Base-by-base conservation (phyloP, 2,888 invertebrate species). In the Trichogramma dendrolimi region DNA sequence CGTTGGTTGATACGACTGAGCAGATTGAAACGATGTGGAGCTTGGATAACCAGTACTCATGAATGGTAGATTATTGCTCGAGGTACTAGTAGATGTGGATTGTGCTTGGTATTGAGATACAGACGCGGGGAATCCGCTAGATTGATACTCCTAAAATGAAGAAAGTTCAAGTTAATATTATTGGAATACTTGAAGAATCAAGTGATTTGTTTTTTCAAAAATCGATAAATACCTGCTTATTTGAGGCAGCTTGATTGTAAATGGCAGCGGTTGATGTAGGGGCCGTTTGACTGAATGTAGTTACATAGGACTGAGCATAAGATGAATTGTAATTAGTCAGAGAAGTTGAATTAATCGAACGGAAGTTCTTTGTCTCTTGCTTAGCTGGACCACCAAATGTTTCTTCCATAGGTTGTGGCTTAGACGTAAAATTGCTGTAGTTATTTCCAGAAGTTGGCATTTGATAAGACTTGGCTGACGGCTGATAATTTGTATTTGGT, bases 361-460 rank as follows among this genome's bases (percentile, higher is more conserved):
- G 73, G 49, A 77, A 79, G 60, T 68, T 79, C 58, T 74, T 78
- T 27, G 74, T 81, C 63, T 82, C 27, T 27, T 27, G 27, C 27
- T 27, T 27, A 3, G 81, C 82, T 71, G 83, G 82, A 27, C 57
- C 49, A 67, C 82, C 81, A n/a, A 83, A 82, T 0, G 84, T 80
- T 10, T 83, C 81, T 70, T 83, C 84, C 60, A 41, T 63, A 6
- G 78, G 73, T 60, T 76, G 78, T 46, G 81, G 81, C 64, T 81
- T 81, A 43, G 74, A 82, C 4, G 83, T 82, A 70, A 84, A 84
- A 8, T 80, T 71, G 51, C 75, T 77, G 64, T 75, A 79, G 55
- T 72, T 74, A 60, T 69, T 76, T 41, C 75, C 71, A 3, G 76
- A 71, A 7, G 71, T 70, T 49, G 71, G 79, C 1, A 81, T 76